phyloP scores from a whole-genome alignment of 2,888 invertebrate species.

The Napeogenes inachia region DNA sequence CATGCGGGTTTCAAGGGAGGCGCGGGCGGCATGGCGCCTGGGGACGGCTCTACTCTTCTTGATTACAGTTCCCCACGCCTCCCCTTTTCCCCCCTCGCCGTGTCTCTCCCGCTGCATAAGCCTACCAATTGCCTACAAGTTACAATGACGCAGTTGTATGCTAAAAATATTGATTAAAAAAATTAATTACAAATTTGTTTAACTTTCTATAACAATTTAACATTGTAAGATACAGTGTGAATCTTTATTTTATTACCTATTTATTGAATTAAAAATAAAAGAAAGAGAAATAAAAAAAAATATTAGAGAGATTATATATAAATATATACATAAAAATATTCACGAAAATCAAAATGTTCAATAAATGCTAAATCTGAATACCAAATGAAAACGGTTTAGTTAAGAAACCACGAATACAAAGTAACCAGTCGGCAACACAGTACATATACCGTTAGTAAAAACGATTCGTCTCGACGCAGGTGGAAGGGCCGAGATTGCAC shows the following conservation, averaged over 20 bases:
- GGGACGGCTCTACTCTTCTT: conserved; percentile 77
- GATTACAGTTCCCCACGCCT: conserved; percentile 68
- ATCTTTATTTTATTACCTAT: no score
- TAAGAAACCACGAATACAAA: no score
- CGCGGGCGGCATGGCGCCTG: conserved; percentile 47
- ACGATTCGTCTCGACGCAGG: conserved; percentile 37
- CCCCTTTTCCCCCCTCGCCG: conserved; percentile 37
- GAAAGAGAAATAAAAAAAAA: no score
- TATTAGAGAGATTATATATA: no score
- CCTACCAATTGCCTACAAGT: conserved; percentile 44
- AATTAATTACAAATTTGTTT: background rate
- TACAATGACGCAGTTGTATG: conserved; percentile 27
- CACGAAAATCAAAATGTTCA: no score
- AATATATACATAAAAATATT: no score
- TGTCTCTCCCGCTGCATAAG: conserved; percentile 53
- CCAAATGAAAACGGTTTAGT: no score
- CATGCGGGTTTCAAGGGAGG: conserved; percentile 43
- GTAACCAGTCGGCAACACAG: no score
- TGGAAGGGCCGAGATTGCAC: conserved; percentile 59
- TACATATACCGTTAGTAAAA: background rate
- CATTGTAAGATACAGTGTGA: no score
- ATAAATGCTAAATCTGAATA: no score
- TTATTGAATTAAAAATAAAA: no score
- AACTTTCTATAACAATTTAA: background rate
- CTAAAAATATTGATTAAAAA: conserved; percentile 13